Base-by-base conservation (phyloP, 2,797 vertebrate genomes). In the Silurus aristotelis region DNA sequence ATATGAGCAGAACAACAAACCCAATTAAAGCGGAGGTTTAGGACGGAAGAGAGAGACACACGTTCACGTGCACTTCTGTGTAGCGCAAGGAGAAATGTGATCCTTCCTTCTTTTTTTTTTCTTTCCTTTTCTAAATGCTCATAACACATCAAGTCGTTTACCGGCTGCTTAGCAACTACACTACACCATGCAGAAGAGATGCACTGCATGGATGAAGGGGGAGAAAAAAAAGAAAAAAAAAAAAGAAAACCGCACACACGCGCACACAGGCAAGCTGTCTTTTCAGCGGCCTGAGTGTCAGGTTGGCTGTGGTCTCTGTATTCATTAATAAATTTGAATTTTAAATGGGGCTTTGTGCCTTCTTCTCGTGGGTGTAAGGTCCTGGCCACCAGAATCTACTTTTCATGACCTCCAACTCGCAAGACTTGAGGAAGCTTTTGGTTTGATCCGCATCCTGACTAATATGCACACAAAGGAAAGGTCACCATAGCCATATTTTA, bases 301-400 rank as follows among this genome's bases (percentile, higher is more conserved):
- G 96, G 95, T 95, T 96, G 95, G 96, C 94, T 96, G 92, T 94
- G 96, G 93, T 96, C 95, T 96, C 95, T 94, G 97, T 98, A 98
- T 98, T 97, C 97, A 98, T 98, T 98, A 97, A 98, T 98, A 98
- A 97, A 98, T 98, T 98, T 96, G 97, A 97, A 99, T 98, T 96
- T 98, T 97, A 97, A 98, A 98, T 97, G 95, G 92, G 94, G 95
- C 96, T 97, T 97, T 97, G 96, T 97, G 96, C 96, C 92, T 90
- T 84, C 93, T 94, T 95, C 96, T 96, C 94, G 94, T 95, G 95
- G 96, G 95, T 93, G 89, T 96, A 96, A 97, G 96, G 97, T 96
- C 96, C 96, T 94, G 92, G 94, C 95, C 93, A 94, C 94, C 92
- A 90, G 92, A 91, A 95, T 95, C 95, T 96, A 94, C 95, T 92